Percentiles rank a stretch among this genome's conserved stretches.
phyloP scores from a whole-genome alignment of 2,888 invertebrate species.

The Tortrix viridana region DNA sequence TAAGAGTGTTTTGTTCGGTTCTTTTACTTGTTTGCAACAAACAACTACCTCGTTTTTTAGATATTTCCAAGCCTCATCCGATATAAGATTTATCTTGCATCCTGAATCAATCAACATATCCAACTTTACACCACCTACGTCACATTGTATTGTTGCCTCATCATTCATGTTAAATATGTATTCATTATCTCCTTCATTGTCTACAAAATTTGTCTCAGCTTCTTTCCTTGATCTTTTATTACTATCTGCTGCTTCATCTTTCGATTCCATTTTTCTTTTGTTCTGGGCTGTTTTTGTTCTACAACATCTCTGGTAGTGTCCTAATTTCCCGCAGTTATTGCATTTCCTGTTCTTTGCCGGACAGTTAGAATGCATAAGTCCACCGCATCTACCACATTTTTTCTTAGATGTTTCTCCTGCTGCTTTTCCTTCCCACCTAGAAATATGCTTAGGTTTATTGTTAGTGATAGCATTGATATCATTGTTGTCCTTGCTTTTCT shows the following conservation, averaged over 20 bases:
- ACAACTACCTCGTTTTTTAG: background rate
- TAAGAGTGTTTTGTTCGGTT: background rate
- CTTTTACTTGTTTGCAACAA: background rate
- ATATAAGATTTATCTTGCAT: conserved; percentile 17
- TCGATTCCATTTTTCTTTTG: conserved; percentile 10
- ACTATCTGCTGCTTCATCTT: background rate
- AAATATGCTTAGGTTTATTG: background rate
- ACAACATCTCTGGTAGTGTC: conserved; percentile 30
- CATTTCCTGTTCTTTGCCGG: conserved; percentile 29
- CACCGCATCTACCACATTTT: conserved; percentile 20
- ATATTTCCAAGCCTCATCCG: background rate
- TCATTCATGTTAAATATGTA: conserved; percentile 37
- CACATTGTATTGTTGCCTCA: conserved; percentile 10
- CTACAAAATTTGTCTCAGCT: background rate
- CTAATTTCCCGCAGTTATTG: conserved; percentile 21
- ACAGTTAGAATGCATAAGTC: conserved; percentile 5
- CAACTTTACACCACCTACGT: background rate
- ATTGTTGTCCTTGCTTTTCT: background rate
- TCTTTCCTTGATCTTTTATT: conserved; percentile 1
- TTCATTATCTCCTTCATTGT: conserved; percentile 14
- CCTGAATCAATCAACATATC: conserved; percentile 22
- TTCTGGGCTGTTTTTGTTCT: background rate
- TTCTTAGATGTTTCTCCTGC: background rate
- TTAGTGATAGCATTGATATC: background rate
- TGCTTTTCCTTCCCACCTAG: background rate